Base-by-base conservation (phyloP, 2,888 invertebrate genomes). In the Stegana nigrithorax region DNA sequence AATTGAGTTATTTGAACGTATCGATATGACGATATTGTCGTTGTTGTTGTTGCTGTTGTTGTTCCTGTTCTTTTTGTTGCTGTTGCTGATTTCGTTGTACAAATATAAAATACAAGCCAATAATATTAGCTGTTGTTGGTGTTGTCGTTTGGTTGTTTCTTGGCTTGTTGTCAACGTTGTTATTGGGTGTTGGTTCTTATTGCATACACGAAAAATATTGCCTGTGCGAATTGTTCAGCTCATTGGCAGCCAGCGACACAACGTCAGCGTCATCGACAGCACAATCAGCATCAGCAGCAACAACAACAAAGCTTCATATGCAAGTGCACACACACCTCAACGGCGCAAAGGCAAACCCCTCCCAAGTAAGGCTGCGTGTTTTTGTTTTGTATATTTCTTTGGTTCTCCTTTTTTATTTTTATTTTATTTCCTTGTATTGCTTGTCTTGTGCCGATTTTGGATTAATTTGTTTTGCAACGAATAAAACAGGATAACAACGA, bases 1-100 rank as follows among this genome's bases (percentile, higher is more conserved):
- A 85, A 85, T 85, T 85, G 84, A 85, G 84, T 83, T 84, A 84
- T 84, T 84, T 78, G 47, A 53, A 26, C 19, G 53, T 71, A 67
- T 70, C 72, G 63, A 67, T 66, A 70, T 63, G 23, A 55, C 21
- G 21, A 44, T 45, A 53, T 45, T 44, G 29, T 27, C n/a, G 47
- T 6, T 36, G 25, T 55, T 56, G 32, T 60, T 63, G 29, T 56
- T 45, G 12, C 10, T 10, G n/a, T 23, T 17, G 17, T 44, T 29
- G 21, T n/a, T 60, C 60, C 59, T 44, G n/a, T 26, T 44, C n/a
- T 39, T 26, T 23, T 2, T 53, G 27, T 53, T n/a, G 6, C 4
- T 36, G 36, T 19, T 17, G 12, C 4, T 51, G 29, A 53, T 39
- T 61, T n/a, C 6, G 10, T 53, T 53, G 59, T 65, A 50, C 60